Conservation (phyloP, 2,113 vertebrate species). For the Struthidea cinerea region DNA sequence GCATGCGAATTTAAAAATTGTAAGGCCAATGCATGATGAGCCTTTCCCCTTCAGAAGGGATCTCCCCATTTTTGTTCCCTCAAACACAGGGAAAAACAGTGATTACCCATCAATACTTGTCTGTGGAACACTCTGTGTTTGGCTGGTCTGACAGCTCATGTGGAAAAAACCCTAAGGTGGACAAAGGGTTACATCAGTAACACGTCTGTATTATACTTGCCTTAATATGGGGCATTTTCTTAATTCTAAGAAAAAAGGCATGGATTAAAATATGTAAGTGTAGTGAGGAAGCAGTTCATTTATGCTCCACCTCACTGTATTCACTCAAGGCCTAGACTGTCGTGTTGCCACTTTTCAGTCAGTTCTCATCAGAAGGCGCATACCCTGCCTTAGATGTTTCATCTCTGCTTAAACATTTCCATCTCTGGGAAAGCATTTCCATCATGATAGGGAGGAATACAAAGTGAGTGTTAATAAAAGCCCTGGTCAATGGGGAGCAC, state of each 20-base stretch:
- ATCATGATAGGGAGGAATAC: background rate
- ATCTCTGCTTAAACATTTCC: background rate
- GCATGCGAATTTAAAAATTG: background rate
- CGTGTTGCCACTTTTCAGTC: background rate
- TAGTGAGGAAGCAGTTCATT: background rate
- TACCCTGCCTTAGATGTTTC: background rate
- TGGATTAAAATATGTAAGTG: background rate
- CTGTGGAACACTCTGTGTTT: background rate
- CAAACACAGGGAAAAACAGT: background rate
- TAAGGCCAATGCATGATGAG: background rate
- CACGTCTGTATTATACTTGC: background rate
- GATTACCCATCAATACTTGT: background rate
- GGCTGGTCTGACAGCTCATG: background rate
- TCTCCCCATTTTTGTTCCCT: background rate
- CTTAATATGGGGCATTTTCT: background rate
- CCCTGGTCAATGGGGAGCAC: background rate
- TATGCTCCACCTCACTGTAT: background rate
- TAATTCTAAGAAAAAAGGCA: background rate
- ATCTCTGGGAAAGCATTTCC: background rate
- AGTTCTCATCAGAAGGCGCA: background rate
- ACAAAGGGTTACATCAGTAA: background rate
- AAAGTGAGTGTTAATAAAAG: background rate
- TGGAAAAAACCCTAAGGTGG: background rate
- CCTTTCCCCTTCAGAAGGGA: background rate
- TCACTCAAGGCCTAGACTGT: background rate